Conservation (phyloP, 64 coral and sea anemone species). For the Cladopsammia gracilis region DNA sequence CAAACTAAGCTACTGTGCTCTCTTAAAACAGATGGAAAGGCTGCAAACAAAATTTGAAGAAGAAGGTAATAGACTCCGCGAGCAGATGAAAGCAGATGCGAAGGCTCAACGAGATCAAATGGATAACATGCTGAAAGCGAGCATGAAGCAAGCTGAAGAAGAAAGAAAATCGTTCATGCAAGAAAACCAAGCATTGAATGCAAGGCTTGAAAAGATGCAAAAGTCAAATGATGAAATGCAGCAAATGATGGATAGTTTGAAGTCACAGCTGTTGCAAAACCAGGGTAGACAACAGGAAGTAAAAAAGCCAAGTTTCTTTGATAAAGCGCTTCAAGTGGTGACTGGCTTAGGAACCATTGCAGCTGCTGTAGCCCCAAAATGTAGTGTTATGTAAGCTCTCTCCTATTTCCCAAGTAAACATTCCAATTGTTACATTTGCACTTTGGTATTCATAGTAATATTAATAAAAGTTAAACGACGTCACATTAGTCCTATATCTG, state of each 20-base stretch:
- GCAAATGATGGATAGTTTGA: background rate
- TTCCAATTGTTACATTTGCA: too few relatives aligned
- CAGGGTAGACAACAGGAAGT: background rate
- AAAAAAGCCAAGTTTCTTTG: background rate
- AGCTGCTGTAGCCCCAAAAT: too few relatives aligned
- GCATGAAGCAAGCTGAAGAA: conserved; percentile 44
- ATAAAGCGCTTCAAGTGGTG: background rate
- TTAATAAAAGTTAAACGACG: too few relatives aligned
- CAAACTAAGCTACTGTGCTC: background rate
- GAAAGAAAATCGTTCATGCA: conserved; percentile 19
- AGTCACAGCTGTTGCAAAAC: background rate
- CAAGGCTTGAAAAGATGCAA: conserved; percentile 39
- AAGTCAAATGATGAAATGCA: conserved; percentile 8
- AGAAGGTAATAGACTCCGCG: conserved; percentile 47
- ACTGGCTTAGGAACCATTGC: background rate
- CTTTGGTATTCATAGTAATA: too few relatives aligned
- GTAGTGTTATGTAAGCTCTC: too few relatives aligned
- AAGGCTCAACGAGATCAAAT: conserved; percentile 61
- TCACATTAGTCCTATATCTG: too few relatives aligned
- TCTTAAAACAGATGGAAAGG: conserved; percentile 50
- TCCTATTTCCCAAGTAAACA: too few relatives aligned
- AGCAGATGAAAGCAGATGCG: conserved; percentile 58
- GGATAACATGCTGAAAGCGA: conserved; percentile 74
- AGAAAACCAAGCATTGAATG: conserved; percentile 48
- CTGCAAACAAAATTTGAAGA: conserved; percentile 41